A percentile compares a stretch with the other conserved stretches of the same genome.
These are phyloP conservation scores for Clupea harengus DNA, from an alignment of 2,113 vertebrate genomes.

Conservation along the genomic window DNA sequence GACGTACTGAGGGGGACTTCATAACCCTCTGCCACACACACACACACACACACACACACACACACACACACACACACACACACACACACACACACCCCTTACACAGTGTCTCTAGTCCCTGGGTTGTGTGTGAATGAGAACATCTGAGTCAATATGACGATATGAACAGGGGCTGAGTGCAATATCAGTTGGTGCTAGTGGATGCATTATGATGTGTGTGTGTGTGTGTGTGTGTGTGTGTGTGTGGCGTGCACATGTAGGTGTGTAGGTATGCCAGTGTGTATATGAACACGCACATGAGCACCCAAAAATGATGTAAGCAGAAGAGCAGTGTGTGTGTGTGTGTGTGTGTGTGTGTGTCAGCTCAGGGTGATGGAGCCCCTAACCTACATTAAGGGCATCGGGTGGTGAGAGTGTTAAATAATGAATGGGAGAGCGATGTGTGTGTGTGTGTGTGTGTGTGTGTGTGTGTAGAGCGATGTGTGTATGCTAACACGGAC, in stretches of 20 bases:
- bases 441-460: constrained; percentile 24
- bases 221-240: background rate
- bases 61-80: background rate
- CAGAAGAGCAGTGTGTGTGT: background rate
- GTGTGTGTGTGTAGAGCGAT: background rate
- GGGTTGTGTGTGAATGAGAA: no score
- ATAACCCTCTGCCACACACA: constrained; percentile 46
- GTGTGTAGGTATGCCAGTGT: background rate
- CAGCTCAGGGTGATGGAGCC: constrained; percentile 23
- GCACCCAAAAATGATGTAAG: background rate
- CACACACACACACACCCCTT: no score
- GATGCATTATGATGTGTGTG: background rate
- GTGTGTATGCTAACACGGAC: constrained; percentile 32
- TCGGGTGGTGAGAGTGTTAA: constrained; percentile 22
- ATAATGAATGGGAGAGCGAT: background rate
- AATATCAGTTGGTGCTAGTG: no score
- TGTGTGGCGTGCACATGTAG: background rate
- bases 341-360: constrained; percentile 1
- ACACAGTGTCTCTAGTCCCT: no score
- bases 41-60: constrained; percentile 28
- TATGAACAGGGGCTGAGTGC: no score
- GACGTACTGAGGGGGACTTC: constrained; percentile 49
- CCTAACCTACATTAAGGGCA: constrained; percentile 67
- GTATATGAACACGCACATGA: background rate
- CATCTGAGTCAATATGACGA: no score